Evolutionary conservation across 2,888 invertebrate species (phyloP).

Genomic region (Cynaeus angustus): DNA sequence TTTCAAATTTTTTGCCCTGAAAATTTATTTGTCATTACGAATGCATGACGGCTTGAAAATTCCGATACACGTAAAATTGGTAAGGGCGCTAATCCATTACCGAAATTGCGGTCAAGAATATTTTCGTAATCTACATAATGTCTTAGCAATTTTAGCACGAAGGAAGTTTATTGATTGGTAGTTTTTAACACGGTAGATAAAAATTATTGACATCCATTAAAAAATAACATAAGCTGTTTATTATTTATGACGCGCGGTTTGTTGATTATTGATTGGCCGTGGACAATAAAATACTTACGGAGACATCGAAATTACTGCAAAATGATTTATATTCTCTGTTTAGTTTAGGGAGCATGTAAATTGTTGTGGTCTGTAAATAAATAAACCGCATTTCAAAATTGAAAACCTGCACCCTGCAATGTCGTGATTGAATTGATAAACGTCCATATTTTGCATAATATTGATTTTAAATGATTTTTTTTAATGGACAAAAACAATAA

Average conservation of each 20-base stretch:
- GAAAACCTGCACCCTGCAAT: not conserved
- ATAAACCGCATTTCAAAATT: not conserved
- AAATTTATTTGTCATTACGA: slow-evolving; percentile 1
- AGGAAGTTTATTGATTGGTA: no score
- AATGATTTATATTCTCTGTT: not conserved
- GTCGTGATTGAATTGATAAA: not conserved
- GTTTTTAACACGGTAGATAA: no score
- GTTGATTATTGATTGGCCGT: no score
- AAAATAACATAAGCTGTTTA: no score
- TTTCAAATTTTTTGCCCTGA: not conserved
- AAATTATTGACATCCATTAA: no score
- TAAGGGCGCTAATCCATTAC: not conserved
- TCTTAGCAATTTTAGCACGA: not conserved
- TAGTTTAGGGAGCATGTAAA: not conserved
- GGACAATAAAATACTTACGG: no score
- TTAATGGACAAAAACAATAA: slow-evolving; percentile 5
- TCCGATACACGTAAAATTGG: not conserved
- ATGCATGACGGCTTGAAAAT: not conserved
- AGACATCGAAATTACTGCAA: no score
- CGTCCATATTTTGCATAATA: slow-evolving; percentile 5
- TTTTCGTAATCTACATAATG: slow-evolving; percentile 1
- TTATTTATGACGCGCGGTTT: no score
- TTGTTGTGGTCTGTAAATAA: not conserved
- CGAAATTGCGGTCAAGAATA: slow-evolving; percentile 1
- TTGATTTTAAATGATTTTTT: slow-evolving; percentile 2